Percentiles rank a stretch among this genome's conserved stretches.
Conservation (phyloP, 2,797 vertebrate genomes). For the Rhabdophis nuchalis region DNA sequence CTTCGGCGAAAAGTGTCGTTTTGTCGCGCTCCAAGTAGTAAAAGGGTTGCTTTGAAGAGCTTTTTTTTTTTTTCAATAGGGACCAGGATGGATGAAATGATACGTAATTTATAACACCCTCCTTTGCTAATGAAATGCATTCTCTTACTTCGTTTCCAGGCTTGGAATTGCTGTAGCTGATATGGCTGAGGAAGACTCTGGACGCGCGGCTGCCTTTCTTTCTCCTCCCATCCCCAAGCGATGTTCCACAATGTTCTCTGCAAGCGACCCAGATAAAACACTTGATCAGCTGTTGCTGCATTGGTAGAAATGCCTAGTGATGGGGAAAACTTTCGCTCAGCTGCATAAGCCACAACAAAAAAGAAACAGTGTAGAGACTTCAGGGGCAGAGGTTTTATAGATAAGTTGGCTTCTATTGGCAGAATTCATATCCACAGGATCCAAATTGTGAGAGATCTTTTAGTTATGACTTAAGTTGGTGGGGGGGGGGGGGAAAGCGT, state of each 20-base stretch:
- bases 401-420: not conserved
- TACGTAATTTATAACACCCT: not conserved
- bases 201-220: not conserved
- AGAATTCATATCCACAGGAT: not conserved
- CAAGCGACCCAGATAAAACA: not conserved
- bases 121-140: not conserved
- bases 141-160: too few relatives aligned
- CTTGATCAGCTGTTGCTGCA: not conserved
- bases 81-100: not conserved
- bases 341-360: not conserved
- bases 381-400: not conserved
- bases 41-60: not conserved
- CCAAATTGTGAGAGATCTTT: not conserved
- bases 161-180: not conserved
- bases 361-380: not conserved
- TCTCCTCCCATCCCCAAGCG: not conserved
- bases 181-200: not conserved
- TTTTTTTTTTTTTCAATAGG: not conserved
- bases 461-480: too few relatives aligned
- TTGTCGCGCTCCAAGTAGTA: not conserved
- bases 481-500: not conserved
- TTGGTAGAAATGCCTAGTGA: too few relatives aligned
- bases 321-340: not conserved
- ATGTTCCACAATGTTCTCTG: not conserved
- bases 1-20: not conserved